Percentiles rank a stretch among this genome's conserved stretches.
These are phyloP conservation scores for Dexiosoma caninum DNA, from an alignment of 2,888 invertebrate species.

Conservation along the genomic window DNA sequence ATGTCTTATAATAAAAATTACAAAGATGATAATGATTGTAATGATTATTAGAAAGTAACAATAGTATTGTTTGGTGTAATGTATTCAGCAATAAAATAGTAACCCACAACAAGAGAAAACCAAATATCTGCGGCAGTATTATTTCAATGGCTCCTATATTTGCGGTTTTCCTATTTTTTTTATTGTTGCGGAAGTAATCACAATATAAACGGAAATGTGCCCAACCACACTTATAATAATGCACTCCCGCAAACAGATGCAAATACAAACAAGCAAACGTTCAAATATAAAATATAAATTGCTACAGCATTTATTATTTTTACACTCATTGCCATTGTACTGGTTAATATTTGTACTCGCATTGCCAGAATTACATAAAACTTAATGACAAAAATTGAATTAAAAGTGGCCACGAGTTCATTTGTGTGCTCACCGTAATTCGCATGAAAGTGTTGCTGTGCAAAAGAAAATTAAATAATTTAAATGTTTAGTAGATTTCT, in stretches of 20 bases:
- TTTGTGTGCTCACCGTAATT: not conserved
- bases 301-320: constrained; percentile 24
- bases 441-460: not conserved
- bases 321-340: constrained; percentile 33
- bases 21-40: not conserved
- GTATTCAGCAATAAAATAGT: constrained; percentile 6
- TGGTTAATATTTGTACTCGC: constrained; percentile 28
- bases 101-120: constrained; percentile 26
- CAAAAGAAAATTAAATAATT: not conserved
- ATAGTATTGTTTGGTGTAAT: not conserved
- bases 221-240: constrained; percentile 54
- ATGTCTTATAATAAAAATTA: no score
- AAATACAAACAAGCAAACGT: not conserved
- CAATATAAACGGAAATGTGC: constrained; percentile 63
- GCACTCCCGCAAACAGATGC: constrained; percentile 7
- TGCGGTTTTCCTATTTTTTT: constrained; percentile 61
- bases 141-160: constrained; percentile 59
- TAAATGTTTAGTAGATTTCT: not conserved
- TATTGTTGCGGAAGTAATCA: constrained; percentile 62
- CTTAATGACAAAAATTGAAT: not conserved
- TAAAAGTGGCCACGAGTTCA: not conserved
- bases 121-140: constrained; percentile 53
- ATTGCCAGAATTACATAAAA: constrained; percentile 1
- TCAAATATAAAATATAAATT: constrained; percentile 20
- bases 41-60: not conserved